Evolutionary conservation across 2,797 vertebrate species (phyloP), one percentile per base, ranked within the genome.

Genomic region (Rachycentron canadum): DNA sequence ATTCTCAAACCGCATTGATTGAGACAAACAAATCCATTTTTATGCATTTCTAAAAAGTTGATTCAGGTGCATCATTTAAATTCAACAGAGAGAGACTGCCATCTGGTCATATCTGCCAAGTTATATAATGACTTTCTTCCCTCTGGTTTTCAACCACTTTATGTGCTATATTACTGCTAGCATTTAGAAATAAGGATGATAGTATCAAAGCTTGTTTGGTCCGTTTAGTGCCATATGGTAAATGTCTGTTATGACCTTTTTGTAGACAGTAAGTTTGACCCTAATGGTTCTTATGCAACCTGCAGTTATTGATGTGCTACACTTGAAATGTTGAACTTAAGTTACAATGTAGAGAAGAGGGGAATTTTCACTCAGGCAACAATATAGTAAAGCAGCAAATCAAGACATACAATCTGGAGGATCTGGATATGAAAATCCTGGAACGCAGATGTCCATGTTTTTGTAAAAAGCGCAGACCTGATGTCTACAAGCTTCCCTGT

Each of bases 1-100:
- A 85, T 84, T 79, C 77, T 86, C 79, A 81, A 66, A 78, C 69
- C n/a, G 69, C 85, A 90, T 86, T 79, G 85, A 91, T 86, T 81
- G 76, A 68, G 65, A 83, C 82, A 85, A 90, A 86, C 85, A 82
- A 87, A 88, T 90, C 77, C 38, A 86, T 84, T 92, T 87, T 81
- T 69, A 84, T 82, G 79, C 85, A 79, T 88, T 82, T 69, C 81
- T 86, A 66, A 73, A 87, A 80, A 84, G 82, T 85, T 83, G 85
- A 89, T 84, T 90, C 83, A 85, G 90, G 75, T 91, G 88, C 80
- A 63, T 86, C 81, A 82, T 89, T 85, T 77, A 84, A 81, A 90
- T 83, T 82, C 81, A 78, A 32, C 67, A 36, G 58, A 66, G 57
- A 76, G 56, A 78, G 50, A 69, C 73, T 11, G 53, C 79, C 87